Percentiles rank a stretch among this genome's conserved stretches.
Conservation (phyloP, 2,888 invertebrate genomes). For the Heliconius sara region DNA sequence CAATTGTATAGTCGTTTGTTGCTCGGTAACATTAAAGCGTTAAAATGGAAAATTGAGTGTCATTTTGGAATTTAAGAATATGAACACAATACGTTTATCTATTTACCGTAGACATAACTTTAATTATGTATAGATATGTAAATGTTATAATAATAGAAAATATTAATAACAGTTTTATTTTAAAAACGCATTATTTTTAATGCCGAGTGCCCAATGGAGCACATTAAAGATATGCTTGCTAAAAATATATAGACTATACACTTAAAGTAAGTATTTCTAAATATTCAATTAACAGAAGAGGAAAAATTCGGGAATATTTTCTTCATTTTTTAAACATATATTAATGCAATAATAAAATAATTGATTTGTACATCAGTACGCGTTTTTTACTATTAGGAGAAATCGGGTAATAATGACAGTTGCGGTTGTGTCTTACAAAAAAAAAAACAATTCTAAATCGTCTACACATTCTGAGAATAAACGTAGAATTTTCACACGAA, state of each 20-base stretch:
- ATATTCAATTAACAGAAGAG: not conserved
- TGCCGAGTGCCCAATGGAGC: too few species aligned
- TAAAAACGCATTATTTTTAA: too few species aligned
- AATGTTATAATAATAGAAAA: too few species aligned
- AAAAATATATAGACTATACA: not conserved
- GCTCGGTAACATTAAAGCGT: not conserved
- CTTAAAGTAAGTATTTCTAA: not conserved
- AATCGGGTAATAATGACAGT: slow-evolving; percentile 37
- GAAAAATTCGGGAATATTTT: not conserved
- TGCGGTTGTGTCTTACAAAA: slow-evolving; percentile 26
- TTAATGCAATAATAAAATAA: not conserved
- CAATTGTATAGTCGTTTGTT: not conserved
- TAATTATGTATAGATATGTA: too few species aligned
- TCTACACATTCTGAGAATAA: slow-evolving; percentile 41
- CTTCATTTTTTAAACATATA: not conserved
- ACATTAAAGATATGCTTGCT: not conserved
- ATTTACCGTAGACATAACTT: too few species aligned
- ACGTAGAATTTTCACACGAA: slow-evolving; percentile 66
- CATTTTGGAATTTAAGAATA: not conserved
- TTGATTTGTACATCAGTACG: slow-evolving; percentile 46
- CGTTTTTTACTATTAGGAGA: slow-evolving; percentile 21
- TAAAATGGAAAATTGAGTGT: not conserved
- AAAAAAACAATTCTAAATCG: slow-evolving; percentile 33
- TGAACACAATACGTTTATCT: not conserved
- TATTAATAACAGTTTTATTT: too few species aligned